phyloP scores from a whole-genome alignment of 2,888 invertebrate genomes.

The Noctua janthe region DNA sequence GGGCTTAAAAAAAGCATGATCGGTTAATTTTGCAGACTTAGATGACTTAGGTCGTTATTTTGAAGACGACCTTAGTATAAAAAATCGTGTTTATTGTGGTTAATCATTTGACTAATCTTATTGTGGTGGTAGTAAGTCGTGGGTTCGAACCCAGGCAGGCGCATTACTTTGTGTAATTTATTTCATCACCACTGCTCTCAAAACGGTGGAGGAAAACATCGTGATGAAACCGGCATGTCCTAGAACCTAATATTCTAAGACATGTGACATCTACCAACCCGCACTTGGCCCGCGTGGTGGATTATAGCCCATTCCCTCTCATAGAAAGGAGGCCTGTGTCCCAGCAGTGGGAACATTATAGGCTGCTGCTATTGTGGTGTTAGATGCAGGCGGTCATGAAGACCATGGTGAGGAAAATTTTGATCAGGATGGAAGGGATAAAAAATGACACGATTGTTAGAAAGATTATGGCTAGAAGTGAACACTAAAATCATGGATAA shows the following conservation, averaged over 20 bases:
- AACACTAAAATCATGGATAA: not conserved
- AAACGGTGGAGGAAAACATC: too few relatives aligned
- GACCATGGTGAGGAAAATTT: not conserved
- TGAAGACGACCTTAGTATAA: constrained; percentile 25
- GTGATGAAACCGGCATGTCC: too few relatives aligned
- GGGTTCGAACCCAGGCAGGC: too few relatives aligned
- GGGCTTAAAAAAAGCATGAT: not conserved
- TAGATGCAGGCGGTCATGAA: not conserved
- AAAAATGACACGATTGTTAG: not conserved
- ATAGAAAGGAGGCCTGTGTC: too few relatives aligned
- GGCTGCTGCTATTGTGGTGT: not conserved
- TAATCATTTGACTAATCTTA: constrained; percentile 13
- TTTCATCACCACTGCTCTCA: too few relatives aligned
- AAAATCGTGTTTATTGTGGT: not conserved
- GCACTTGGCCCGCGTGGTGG: too few relatives aligned
- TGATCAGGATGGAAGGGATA: not conserved
- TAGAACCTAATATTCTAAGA: too few relatives aligned
- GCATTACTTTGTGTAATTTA: too few relatives aligned
- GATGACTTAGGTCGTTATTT: not conserved
- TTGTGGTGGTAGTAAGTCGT: not conserved
- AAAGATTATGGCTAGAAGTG: too few relatives aligned
- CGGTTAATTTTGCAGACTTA: not conserved
- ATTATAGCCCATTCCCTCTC: too few relatives aligned
- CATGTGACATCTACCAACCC: too few relatives aligned
- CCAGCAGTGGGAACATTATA: too few relatives aligned